phyloP scores from a whole-genome alignment of 2,888 invertebrate genomes.

The Drosophila paramelanica region DNA sequence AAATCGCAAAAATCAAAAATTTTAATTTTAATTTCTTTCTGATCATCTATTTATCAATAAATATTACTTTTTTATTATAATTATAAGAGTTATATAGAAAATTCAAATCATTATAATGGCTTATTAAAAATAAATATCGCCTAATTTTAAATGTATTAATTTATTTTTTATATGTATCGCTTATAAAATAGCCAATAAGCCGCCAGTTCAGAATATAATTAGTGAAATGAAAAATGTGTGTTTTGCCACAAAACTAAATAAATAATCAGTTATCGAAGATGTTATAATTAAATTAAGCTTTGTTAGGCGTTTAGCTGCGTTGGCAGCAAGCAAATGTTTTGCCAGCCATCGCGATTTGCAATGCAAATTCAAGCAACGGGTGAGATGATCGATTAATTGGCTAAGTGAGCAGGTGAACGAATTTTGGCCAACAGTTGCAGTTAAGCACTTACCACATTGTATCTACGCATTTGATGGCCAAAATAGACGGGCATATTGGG shows the following conservation, averaged over 20 bases:
- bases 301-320: background rate
- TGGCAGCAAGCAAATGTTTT: conserved; percentile 18
- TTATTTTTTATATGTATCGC: background rate
- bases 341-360: conserved; percentile 33
- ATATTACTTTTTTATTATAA: too few species aligned
- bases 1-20: too few species aligned
- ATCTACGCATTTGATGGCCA: conserved; percentile 89
- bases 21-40: too few species aligned
- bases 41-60: too few species aligned
- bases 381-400: conserved; percentile 23
- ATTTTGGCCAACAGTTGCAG: background rate
- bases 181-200: background rate
- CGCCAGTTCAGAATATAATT: conserved; percentile 1
- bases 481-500: conserved; percentile 92
- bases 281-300: conserved; percentile 31
- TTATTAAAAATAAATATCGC: too few species aligned
- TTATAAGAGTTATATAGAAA: too few species aligned
- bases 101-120: too few species aligned
- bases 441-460: conserved; percentile 73
- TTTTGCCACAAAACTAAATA: background rate
- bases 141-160: background rate
- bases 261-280: background rate
- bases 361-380: conserved; percentile 34
- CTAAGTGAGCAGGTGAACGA: background rate
- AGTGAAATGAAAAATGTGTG: conserved; percentile 19